phyloP scores from a whole-genome alignment of 2,797 vertebrate species.

The Tadarida brasiliensis region DNA sequence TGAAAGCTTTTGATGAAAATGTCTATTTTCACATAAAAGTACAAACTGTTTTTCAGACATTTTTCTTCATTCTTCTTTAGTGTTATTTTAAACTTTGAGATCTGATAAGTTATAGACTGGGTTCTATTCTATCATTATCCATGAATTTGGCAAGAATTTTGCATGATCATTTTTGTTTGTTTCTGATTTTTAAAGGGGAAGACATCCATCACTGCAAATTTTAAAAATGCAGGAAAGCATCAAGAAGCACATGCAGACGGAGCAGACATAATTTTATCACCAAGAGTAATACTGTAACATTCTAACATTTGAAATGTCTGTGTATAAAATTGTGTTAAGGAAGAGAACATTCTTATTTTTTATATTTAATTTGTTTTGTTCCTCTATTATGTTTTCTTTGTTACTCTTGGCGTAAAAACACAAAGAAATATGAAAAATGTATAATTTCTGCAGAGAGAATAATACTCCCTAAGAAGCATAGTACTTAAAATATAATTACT shows the following conservation, averaged over 20 bases:
- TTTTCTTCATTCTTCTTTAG: constrained; percentile 29
- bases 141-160: neutral
- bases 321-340: neutral
- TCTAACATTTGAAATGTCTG: neutral
- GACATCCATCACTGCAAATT: neutral
- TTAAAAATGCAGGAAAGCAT: neutral
- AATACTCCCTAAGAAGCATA: constrained; percentile 11
- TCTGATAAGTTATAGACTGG: constrained; percentile 54
- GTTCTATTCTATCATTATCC: constrained; percentile 11
- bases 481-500: constrained; percentile 62
- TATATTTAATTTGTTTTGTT: constrained; percentile 42
- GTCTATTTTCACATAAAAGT: neutral
- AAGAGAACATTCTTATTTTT: constrained; percentile 26
- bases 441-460: neutral
- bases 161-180: constrained; percentile 28
- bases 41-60: neutral
- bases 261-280: constrained; percentile 8
- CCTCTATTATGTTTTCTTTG: neutral
- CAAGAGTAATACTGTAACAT: neutral
- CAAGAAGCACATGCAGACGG: neutral
- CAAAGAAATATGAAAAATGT: constrained; percentile 1
- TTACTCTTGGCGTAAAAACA: constrained; percentile 24
- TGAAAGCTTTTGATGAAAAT: constrained; percentile 35
- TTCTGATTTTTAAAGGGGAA: constrained; percentile 59
- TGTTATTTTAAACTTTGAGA: constrained; percentile 49